phyloP scores from a whole-genome alignment of 2,888 invertebrate genomes.

The Pasiphila rectangulata region DNA sequence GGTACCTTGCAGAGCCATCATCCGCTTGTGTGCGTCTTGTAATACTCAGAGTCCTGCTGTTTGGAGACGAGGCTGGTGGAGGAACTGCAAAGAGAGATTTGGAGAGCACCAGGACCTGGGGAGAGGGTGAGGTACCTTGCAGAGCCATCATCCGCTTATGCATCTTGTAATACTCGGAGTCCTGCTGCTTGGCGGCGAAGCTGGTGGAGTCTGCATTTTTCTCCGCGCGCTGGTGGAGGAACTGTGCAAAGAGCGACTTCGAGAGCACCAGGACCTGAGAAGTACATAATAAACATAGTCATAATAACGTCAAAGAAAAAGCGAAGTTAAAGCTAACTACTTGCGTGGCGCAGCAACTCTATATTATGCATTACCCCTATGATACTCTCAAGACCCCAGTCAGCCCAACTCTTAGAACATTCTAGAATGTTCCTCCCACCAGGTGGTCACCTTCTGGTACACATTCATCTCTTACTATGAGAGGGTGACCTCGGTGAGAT shows the following conservation, averaged over 20 bases:
- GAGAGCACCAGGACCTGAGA: conserved; percentile 83
- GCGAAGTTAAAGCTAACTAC: no score
- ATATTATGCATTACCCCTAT: no score
- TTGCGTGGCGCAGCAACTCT: no score
- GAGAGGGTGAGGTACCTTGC: no score
- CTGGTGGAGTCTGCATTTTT: conserved; percentile 68
- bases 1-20: conserved; percentile 80
- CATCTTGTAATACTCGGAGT: conserved; percentile 82
- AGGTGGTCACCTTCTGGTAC: conserved; percentile 76
- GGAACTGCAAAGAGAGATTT: conserved; percentile 88
- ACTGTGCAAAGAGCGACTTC: conserved; percentile 87
- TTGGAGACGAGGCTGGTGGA: conserved; percentile 63
- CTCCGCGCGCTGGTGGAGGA: conserved; percentile 87
- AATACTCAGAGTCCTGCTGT: conserved; percentile 72
- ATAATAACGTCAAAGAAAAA: no score
- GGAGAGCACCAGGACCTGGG: conserved; percentile 83
- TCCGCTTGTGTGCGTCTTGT: conserved; percentile 83
- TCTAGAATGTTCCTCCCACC: background rate
- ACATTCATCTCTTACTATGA: no score
- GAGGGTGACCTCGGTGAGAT: no score
- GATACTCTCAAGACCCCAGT: no score
- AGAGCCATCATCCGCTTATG: conserved; percentile 82
- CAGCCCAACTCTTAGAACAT: background rate
- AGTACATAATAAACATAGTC: background rate
- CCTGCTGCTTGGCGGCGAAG: conserved; percentile 42